Conservation (phyloP, 2,888 invertebrate species). For the Stegophylla sp. region DNA sequence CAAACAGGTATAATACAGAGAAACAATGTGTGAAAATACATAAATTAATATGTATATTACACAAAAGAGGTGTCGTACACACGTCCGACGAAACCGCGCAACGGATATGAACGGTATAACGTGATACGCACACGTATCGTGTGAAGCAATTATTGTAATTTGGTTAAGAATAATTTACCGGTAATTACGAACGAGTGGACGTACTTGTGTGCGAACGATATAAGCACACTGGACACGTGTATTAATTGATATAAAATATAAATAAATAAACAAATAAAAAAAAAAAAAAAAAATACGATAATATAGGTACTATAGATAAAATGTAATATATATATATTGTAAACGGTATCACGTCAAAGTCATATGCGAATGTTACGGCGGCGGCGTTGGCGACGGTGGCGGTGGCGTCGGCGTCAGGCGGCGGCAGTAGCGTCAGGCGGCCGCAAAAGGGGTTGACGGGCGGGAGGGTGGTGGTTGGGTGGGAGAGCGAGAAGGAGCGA, state of each 20-base stretch:
- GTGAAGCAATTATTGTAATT: too few species aligned
- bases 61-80: too few species aligned
- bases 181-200: too few species aligned
- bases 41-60: too few species aligned
- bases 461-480: not conserved
- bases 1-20: too few species aligned
- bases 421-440: not conserved
- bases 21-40: too few species aligned
- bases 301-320: not conserved
- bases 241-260: not conserved
- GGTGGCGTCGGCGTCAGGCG: not conserved
- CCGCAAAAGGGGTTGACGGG: not conserved
- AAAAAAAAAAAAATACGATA: too few species aligned
- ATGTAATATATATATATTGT: not conserved
- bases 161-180: too few species aligned
- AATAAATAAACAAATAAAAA: not conserved
- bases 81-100: too few species aligned
- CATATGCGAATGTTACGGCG: constrained; percentile 32
- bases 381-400: not conserved
- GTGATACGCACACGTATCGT: too few species aligned
- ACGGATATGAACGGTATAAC: too few species aligned
- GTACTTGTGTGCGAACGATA: not conserved
- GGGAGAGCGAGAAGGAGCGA: too few species aligned
- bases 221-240: not conserved
- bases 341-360: constrained; percentile 37